Evolutionary conservation across 2,113 vertebrate genomes (phyloP).

Genomic region (Cavia aperea): DNA sequence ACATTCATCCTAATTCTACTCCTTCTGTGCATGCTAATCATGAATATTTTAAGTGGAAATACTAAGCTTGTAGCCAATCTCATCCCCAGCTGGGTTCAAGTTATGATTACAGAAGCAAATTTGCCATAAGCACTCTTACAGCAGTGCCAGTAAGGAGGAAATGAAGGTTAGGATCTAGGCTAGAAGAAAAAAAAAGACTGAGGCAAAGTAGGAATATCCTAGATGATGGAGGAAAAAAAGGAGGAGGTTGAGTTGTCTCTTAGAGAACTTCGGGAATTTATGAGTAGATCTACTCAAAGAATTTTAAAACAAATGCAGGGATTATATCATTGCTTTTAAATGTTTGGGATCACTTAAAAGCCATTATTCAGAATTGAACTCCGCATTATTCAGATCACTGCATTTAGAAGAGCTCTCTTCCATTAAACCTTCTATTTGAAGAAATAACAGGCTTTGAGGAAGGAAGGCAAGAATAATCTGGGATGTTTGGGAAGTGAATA

Average conservation of each 20-base stretch:
- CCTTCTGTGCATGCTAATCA: constrained; percentile 83
- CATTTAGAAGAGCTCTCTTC: not conserved
- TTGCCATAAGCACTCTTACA: constrained; percentile 78
- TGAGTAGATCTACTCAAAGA: constrained; percentile 35
- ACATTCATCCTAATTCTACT: constrained; percentile 84
- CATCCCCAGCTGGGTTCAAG: constrained; percentile 81
- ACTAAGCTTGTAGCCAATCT: constrained; percentile 79
- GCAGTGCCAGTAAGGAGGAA: constrained; percentile 71
- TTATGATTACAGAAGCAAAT: constrained; percentile 83
- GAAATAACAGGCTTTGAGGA: constrained; percentile 24
- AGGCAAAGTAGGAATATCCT: constrained; percentile 35
- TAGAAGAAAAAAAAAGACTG: constrained; percentile 31
- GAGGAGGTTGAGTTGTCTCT: not conserved
- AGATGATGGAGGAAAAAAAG: not conserved
- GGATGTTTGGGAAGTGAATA: not conserved
- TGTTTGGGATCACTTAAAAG: constrained; percentile 36
- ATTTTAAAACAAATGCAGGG: constrained; percentile 35
- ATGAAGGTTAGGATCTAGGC: constrained; percentile 62
- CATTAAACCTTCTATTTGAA: constrained; percentile 53
- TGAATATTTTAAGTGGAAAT: constrained; percentile 83
- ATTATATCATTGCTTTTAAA: constrained; percentile 35
- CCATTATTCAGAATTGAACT: constrained; percentile 15
- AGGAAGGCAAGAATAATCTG: not conserved
- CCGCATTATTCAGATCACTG: constrained; percentile 23
- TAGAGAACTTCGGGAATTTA: not conserved